A percentile compares a stretch with the other conserved stretches of the same genome.
Conservation (phyloP, 2,113 vertebrate genomes). For the Ammospiza caudacuta region DNA sequence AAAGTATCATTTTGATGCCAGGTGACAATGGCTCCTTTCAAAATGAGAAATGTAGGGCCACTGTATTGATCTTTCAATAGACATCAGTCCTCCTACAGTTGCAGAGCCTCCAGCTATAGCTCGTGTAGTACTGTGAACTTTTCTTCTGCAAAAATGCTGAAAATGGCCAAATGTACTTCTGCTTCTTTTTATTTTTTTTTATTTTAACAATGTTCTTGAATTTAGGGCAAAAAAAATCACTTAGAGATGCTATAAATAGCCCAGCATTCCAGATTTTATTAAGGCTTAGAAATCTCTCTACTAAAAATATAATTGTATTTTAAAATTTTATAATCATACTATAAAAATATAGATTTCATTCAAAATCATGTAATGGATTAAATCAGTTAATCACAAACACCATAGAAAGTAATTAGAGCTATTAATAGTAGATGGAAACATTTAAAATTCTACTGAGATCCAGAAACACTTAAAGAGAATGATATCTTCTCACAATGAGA, state of each 20-base stretch:
- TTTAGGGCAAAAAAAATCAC: background rate
- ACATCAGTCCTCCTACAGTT: background rate
- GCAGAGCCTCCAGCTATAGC: background rate
- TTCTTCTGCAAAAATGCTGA: background rate
- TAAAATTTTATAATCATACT: background rate
- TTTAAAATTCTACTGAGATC: background rate
- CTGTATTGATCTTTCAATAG: background rate
- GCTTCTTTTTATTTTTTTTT: background rate
- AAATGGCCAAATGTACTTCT: background rate
- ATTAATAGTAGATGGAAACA: background rate
- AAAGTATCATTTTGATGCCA: background rate
- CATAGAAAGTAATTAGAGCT: background rate
- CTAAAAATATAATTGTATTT: background rate
- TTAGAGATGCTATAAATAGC: background rate
- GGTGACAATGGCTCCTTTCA: background rate
- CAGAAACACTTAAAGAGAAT: background rate
- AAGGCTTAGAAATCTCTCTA: background rate
- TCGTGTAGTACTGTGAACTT: background rate
- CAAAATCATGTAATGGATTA: background rate
- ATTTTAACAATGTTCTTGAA: background rate
- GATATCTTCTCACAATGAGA: background rate
- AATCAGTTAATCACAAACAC: background rate
- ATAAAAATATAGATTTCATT: background rate
- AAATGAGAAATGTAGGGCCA: background rate
- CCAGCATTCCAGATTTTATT: background rate